Evolutionary conservation across 2,113 vertebrate genomes (phyloP).

Genomic region (Heteronetta atricapilla): DNA sequence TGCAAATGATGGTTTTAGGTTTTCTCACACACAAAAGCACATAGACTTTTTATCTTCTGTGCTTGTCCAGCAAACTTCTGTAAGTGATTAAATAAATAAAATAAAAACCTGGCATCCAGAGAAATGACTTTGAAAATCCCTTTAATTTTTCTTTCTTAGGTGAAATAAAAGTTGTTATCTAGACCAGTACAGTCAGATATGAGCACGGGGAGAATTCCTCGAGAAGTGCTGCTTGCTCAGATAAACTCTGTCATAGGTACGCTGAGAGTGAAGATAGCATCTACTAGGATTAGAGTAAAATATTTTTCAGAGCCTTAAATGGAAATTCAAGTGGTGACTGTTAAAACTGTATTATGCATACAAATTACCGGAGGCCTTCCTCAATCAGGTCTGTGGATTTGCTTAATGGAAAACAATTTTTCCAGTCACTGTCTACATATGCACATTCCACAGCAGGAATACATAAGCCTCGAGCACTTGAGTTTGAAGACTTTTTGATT

Average conservation of each 20-base stretch:
- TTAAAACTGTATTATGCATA: conserved; percentile 68
- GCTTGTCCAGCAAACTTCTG: neutral
- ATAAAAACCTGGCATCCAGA: conserved; percentile 17
- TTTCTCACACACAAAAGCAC: neutral
- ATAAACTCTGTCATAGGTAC: conserved; percentile 60
- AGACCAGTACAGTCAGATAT: conserved; percentile 42
- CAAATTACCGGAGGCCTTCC: conserved; percentile 68
- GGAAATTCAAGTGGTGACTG: conserved; percentile 70
- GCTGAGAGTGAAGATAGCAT: conserved; percentile 60
- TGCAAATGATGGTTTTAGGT: neutral
- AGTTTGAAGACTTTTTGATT: conserved; percentile 9
- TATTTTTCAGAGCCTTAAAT: conserved; percentile 72
- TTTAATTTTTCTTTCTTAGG: conserved; percentile 51
- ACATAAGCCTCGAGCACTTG: conserved; percentile 12
- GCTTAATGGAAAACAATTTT: conserved; percentile 68
- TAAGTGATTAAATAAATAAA: conserved; percentile 34
- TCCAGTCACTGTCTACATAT: conserved; percentile 50
- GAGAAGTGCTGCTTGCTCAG: conserved; percentile 48
- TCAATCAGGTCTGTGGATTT: conserved; percentile 63
- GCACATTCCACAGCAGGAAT: conserved; percentile 49
- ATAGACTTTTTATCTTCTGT: neutral
- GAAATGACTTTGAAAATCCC: conserved; percentile 32
- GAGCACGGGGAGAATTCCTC: conserved; percentile 14
- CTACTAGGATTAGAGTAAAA: conserved; percentile 63
- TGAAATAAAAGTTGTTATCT: conserved; percentile 61